Base-by-base conservation (phyloP, 35 echinoderm and acorn worm species). In the Heliocidaris erythrogramma region DNA sequence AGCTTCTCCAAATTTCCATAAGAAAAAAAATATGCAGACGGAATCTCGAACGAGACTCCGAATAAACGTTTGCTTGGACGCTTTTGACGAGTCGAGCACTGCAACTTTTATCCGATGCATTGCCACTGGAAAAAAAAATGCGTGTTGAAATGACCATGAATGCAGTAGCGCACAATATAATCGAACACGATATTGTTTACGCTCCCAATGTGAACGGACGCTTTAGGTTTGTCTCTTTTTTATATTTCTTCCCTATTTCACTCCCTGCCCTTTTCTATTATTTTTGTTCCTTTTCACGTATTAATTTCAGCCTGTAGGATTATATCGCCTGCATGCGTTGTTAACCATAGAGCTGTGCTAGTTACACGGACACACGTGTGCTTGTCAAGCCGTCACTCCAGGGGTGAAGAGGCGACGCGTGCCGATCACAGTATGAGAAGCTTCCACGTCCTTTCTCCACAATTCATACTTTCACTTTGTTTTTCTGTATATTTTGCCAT, bases 251-350 rank as follows among this genome's bases (percentile, higher is more conserved):
- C 27, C 65, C 65, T n/a, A 56, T 56, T 71, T 17, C 65, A 78
- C 0, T 78, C 65, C 65, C 65, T n/a, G 21, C 18, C 21, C 27
- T 78, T 78, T 78, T 78, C 65, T n/a, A 78, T 78, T 78, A 78
- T 78, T 78, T 78, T 78, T 78, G 65, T 78, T 78, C 21, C 65
- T 78, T 24, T 78, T 78, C 65, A 78, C 14, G 65, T 78, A 17
- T 78, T 27, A 78, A 78, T 78, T 71, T 78, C 65, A 78, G 21
- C 65, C 65, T n/a, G 65, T 78, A n/a, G 27, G 29, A 92, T 92
- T 92, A 92, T 92, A 59, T 59, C 91, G 49, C 47, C 47, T 49
- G 48, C 91, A 27, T 59, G 91, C n/a, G 91, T 92, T 49, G 31
- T 92, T 92, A 92, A 92, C 91, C 49, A 56, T 9, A 4, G 49